Percentiles rank a stretch among this genome's conserved stretches.
These are phyloP conservation scores for Lanistes nyassanus DNA, from an alignment of 1,140 invertebrate genomes.

Conservation along the genomic window DNA sequence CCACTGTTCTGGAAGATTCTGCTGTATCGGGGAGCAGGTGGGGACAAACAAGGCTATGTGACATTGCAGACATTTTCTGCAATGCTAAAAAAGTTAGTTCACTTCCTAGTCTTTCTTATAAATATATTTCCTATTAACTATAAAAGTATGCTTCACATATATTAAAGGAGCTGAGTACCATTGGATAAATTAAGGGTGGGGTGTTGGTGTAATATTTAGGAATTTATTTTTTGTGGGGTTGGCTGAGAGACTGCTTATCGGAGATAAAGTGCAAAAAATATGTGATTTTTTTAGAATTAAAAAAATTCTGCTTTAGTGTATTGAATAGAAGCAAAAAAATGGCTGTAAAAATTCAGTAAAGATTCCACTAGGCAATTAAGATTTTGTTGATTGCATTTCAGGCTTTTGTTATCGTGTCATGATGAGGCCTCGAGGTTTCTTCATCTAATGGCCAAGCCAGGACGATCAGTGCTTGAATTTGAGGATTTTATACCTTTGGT, in stretches of 20 bases:
- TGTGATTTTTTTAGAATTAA: too few species aligned
- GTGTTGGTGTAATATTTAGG: too few species aligned
- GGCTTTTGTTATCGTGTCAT: constrained; percentile 71
- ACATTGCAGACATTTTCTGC: constrained; percentile 84
- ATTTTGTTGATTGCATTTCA: constrained; percentile 29
- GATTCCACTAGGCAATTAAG: too few species aligned
- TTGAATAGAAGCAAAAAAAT: too few species aligned
- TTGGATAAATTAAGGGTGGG: too few species aligned
- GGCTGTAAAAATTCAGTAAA: too few species aligned
- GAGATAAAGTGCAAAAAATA: too few species aligned
- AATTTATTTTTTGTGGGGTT: too few species aligned
- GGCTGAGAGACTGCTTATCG: too few species aligned
- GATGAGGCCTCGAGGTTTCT: constrained; percentile 92
- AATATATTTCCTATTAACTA: background rate
- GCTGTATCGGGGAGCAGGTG: constrained; percentile 85
- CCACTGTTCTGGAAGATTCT: constrained; percentile 96
- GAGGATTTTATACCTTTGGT: constrained; percentile 89
- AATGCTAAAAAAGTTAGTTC: constrained; percentile 81
- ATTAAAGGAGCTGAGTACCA: too few species aligned
- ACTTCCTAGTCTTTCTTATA: background rate
- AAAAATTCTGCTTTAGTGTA: too few species aligned
- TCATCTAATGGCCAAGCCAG: constrained; percentile 67
- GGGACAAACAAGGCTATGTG: constrained; percentile 78
- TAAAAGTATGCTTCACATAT: too few species aligned
- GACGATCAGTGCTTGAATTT: constrained; percentile 68